These are phyloP conservation scores for Avahi laniger DNA, from an alignment of 2,797 vertebrate species.

Conservation along the genomic window DNA sequence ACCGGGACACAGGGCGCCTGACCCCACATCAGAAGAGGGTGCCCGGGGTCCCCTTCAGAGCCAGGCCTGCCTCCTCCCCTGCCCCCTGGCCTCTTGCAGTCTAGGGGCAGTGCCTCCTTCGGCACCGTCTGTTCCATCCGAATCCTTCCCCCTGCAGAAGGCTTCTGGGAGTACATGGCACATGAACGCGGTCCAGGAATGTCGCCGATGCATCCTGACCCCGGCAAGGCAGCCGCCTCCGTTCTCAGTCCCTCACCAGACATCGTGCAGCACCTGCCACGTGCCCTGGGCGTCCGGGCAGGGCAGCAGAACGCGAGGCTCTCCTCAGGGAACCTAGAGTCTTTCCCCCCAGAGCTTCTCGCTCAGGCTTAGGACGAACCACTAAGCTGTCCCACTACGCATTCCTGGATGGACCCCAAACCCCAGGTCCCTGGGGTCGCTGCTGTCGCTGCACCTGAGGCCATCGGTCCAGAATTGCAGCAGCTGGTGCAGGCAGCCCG, in stretches of 20 bases:
- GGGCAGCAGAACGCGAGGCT: too few relatives aligned
- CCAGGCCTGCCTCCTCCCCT: fast-evolving
- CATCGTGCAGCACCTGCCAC: fast-evolving
- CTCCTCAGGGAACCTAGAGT: too few relatives aligned
- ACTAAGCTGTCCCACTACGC: fast-evolving
- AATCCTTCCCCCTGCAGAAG: fast-evolving
- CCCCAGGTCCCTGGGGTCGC: fast-evolving
- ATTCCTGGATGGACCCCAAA: background rate
- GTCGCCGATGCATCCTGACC: fast-evolving
- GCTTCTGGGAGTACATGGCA: background rate
- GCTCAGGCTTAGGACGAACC: background rate
- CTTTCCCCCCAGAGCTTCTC: background rate
- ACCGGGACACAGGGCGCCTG: fast-evolving
- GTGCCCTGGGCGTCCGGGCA: fast-evolving
- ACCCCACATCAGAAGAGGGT: fast-evolving
- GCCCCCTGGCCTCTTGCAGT: fast-evolving
- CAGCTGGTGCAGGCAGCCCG: fast-evolving
- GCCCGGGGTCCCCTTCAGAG: fast-evolving
- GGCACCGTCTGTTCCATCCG: fast-evolving
- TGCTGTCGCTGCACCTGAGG: background rate
- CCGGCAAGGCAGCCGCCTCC: fast-evolving
- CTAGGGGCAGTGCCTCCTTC: fast-evolving
- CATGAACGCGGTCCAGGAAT: background rate
- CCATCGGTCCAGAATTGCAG: fast-evolving
- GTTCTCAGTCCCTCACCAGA: background rate